Conservation (phyloP, 1,140 invertebrate species). For the Gonioctena quinquepunctata region DNA sequence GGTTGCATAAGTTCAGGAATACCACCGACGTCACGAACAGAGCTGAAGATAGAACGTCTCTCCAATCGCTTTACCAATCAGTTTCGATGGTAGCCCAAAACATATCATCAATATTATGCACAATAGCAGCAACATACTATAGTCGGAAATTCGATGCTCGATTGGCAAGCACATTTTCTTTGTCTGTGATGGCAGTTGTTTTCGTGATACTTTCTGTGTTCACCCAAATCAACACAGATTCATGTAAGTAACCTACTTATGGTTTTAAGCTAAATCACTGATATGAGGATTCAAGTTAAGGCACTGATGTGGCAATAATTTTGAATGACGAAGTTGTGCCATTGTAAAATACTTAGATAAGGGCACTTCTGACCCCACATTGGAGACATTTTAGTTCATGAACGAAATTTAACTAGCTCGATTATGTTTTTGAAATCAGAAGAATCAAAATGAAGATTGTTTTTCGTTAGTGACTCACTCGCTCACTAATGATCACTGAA, state of each 20-base stretch:
- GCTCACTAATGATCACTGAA: too few species aligned
- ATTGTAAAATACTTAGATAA: too few species aligned
- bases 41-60: not conserved
- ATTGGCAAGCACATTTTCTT: not conserved
- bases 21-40: not conserved
- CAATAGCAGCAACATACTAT: not conserved
- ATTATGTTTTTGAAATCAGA: too few species aligned
- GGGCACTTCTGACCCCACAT: too few species aligned
- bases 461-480: too few species aligned
- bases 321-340: too few species aligned
- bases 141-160: not conserved
- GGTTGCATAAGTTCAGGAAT: constrained; percentile 1
- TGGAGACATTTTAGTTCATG: too few species aligned
- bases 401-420: too few species aligned
- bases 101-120: not conserved
- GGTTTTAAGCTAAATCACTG: too few species aligned
- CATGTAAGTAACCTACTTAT: constrained; percentile 1
- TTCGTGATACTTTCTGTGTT: not conserved
- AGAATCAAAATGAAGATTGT: too few species aligned
- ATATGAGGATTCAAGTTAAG: too few species aligned
- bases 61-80: not conserved
- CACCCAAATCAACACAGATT: not conserved
- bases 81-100: not conserved
- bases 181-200: not conserved
- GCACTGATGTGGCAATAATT: too few species aligned